phyloP scores from a whole-genome alignment of 1,140 invertebrate genomes.

The Lepidurus couesii region DNA sequence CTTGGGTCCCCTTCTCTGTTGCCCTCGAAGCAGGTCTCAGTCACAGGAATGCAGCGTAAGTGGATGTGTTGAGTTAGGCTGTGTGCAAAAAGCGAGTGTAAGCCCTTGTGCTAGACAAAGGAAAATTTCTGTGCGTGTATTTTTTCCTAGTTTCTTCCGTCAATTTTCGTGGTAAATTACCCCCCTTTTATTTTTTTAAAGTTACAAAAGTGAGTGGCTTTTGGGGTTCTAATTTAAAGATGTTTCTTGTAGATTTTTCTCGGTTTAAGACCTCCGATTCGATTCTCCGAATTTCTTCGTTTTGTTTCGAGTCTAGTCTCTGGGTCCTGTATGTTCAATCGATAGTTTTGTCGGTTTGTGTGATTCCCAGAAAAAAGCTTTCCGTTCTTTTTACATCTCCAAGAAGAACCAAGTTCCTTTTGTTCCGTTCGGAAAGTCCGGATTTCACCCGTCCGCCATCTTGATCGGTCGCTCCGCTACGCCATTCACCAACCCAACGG shows the following conservation, averaged over 20 bases:
- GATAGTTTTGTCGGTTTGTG: neutral
- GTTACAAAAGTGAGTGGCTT: neutral
- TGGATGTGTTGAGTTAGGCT: neutral
- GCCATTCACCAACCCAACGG: conserved; percentile 15
- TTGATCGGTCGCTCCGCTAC: conserved; percentile 7
- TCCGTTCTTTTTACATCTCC: neutral
- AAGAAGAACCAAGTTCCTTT: neutral
- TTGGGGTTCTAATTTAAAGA: neutral
- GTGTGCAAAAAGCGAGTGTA: neutral
- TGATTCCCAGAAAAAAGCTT: neutral
- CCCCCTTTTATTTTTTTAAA: neutral
- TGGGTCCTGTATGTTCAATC: neutral
- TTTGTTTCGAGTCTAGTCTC: conserved; percentile 9
- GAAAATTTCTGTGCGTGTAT: neutral
- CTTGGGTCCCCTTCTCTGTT: neutral
- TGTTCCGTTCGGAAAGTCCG: neutral
- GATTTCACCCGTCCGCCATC: conserved; percentile 28
- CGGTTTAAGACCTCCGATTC: neutral
- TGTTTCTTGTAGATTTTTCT: neutral
- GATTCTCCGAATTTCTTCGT: neutral
- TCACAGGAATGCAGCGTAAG: neutral
- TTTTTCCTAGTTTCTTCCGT: neutral
- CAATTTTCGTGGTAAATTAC: neutral
- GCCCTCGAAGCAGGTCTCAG: neutral
- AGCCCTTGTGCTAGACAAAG: neutral